Base-by-base conservation (phyloP, 2,113 vertebrate genomes). In the Chaetodon auriga region DNA sequence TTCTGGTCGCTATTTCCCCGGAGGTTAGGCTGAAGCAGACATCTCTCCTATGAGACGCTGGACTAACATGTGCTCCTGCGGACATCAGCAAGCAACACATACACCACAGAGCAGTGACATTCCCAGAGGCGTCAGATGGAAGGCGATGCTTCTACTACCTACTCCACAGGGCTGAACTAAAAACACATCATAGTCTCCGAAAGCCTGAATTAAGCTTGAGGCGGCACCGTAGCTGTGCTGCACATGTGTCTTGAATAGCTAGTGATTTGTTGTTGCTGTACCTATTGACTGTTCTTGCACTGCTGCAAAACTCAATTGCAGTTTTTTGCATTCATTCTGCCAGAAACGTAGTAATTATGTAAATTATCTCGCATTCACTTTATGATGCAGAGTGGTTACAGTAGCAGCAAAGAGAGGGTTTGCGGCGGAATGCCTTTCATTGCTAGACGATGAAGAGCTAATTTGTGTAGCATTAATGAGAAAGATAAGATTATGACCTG, bases 1-100 rank as follows among this genome's bases (percentile, higher is more conserved):
- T 91, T 93, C 85, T 91, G 88, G 87, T 91, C 72, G 14, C 91
- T 79, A 68, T 91, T 88, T 90, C 91, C 92, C 89, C 45, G 7
- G 91, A 87, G 90, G 83, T 87, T 87, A 76, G 46, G 73, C 82
- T 86, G 65, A 82, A 88, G 80, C 75, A 81, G 81, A 88, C 83
- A 82, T 93, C 80, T 89, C 64, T 90, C 82, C 89, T 66, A 62
- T 66, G 82, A 87, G 78, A 90, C 25, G 7, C 62, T 35, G 48
- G 72, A 54, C 75, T 80, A 87, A 91, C 83, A 79, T 78, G 83
- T 83, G 82, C 79, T 87, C 84, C 76, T 83, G 64, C 12, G 36
- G 84, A 80, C 81, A 86, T 89, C 82, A 75, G 81, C 71, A 72
- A 72, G 81, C 80, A 70, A 87, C 76, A 82, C 74, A 64, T 46